These are phyloP conservation scores for Carterocephalus palaemon DNA, from an alignment of 2,888 invertebrate species.

Conservation along the genomic window DNA sequence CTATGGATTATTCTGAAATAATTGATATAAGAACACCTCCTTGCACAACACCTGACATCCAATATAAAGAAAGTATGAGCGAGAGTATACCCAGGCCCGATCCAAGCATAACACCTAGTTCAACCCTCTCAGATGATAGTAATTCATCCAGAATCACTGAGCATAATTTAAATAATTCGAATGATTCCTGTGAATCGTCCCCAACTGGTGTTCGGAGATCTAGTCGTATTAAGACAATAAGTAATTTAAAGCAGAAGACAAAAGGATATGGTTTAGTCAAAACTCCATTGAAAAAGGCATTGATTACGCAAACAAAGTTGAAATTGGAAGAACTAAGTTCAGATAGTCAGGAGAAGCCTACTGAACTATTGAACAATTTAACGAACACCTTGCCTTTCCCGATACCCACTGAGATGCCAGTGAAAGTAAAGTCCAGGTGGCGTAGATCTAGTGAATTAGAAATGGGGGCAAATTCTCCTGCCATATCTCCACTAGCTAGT, in stretches of 20 bases:
- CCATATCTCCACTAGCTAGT: slow-evolving; percentile 62
- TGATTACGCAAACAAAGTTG: slow-evolving; percentile 72
- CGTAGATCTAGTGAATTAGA: slow-evolving; percentile 86
- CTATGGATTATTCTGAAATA: slow-evolving; percentile 51
- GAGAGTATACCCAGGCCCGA: slow-evolving; percentile 57
- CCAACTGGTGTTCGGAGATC: slow-evolving; percentile 84
- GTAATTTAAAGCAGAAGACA: slow-evolving; percentile 82
- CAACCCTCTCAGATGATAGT: slow-evolving; percentile 69
- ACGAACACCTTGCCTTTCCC: slow-evolving; percentile 66
- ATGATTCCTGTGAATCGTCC: slow-evolving; percentile 72
- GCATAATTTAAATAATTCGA: slow-evolving; percentile 55
- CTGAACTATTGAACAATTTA: slow-evolving; percentile 46
- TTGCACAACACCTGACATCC: slow-evolving; percentile 52
- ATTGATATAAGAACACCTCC: slow-evolving; percentile 43
- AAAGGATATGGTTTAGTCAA: slow-evolving; percentile 83
- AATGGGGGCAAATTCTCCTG: slow-evolving; percentile 75
- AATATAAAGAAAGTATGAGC: slow-evolving; percentile 45
- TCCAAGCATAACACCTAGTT: slow-evolving; percentile 69
- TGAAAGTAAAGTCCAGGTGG: slow-evolving; percentile 90
- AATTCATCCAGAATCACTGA: slow-evolving; percentile 65
- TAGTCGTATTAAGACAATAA: slow-evolving; percentile 87
- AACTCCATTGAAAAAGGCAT: slow-evolving; percentile 69
- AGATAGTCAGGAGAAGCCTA: slow-evolving; percentile 69
- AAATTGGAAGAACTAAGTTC: slow-evolving; percentile 80
- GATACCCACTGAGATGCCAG: slow-evolving; percentile 81